Evolutionary conservation across 92 coral and sea anemone genomes (phyloP).

Genomic region (Epizoanthus scotinus): DNA sequence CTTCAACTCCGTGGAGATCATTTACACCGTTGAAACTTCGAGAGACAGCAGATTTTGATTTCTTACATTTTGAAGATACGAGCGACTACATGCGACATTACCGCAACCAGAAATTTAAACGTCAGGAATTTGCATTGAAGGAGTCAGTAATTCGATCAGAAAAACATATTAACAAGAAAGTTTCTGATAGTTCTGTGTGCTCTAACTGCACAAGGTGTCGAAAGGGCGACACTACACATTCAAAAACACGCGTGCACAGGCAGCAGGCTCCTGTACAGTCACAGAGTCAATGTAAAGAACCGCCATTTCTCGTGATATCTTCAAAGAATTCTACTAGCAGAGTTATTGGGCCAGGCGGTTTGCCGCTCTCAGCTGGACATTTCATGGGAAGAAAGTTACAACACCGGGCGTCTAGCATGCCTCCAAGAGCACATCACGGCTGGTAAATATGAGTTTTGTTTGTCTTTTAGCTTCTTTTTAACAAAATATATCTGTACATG

Average conservation of each 20-base stretch:
- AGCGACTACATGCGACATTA: conserved; percentile 22
- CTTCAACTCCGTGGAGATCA: conserved; percentile 5
- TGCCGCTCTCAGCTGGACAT: conserved; percentile 19
- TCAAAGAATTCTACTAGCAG: background rate
- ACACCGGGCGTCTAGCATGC: background rate
- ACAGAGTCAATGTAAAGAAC: background rate
- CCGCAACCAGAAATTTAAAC: conserved; percentile 30
- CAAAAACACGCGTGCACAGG: background rate
- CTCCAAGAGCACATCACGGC: background rate
- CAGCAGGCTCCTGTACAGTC: background rate
- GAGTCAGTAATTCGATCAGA: conserved; percentile 5
- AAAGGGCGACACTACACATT: background rate
- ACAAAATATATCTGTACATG: background rate
- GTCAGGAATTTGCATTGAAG: conserved; percentile 16
- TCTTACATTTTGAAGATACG: conserved; percentile 21
- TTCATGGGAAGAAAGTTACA: conserved; percentile 15
- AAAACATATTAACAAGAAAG: conserved; percentile 8
- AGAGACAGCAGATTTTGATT: conserved; percentile 7
- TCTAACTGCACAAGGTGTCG: conserved; percentile 1
- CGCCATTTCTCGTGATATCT: conserved; percentile 17
- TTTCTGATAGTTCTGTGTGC: background rate
- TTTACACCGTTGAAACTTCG: conserved; percentile 11
- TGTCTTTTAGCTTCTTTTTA: background rate
- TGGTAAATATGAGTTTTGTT: conserved; percentile 29
- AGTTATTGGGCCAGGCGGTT: background rate